phyloP scores from a whole-genome alignment of 2,888 invertebrate species.

The Auanema freiburgensis region DNA sequence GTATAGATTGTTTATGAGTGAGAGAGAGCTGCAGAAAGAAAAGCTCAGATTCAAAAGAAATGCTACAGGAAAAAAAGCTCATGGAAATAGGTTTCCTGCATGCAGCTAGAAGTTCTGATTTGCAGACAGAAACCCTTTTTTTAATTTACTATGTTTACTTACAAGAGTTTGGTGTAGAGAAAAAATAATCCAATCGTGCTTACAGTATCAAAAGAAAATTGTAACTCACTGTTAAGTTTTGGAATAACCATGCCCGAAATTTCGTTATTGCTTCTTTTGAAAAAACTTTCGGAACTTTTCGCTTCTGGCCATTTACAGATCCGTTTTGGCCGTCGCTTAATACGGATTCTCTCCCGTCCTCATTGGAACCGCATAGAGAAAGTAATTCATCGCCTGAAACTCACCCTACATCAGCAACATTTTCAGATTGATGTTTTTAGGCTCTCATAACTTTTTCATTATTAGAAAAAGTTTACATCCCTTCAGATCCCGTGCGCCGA shows the following conservation, averaged over 20 bases:
- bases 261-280: constrained; percentile 64
- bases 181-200: not conserved
- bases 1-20: not conserved
- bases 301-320: constrained; percentile 29
- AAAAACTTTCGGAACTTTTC: constrained; percentile 64
- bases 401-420: not conserved
- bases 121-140: no score
- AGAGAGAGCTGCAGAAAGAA: no score
- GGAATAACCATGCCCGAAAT: constrained; percentile 64
- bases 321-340: constrained; percentile 46
- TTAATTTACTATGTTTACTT: not conserved
- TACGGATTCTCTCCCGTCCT: constrained; percentile 60
- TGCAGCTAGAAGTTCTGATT: no score
- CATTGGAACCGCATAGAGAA: constrained; percentile 55
- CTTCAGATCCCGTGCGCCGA: no score
- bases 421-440: no score
- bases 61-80: no score
- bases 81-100: no score
- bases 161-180: not conserved
- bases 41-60: no score
- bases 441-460: no score
- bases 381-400: constrained; percentile 50
- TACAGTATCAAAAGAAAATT: no score
- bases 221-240: constrained; percentile 59
- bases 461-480: no score